These are phyloP conservation scores for Elaphurus davidianus DNA, from an alignment of 2,113 vertebrate species.

Conservation along the genomic window DNA sequence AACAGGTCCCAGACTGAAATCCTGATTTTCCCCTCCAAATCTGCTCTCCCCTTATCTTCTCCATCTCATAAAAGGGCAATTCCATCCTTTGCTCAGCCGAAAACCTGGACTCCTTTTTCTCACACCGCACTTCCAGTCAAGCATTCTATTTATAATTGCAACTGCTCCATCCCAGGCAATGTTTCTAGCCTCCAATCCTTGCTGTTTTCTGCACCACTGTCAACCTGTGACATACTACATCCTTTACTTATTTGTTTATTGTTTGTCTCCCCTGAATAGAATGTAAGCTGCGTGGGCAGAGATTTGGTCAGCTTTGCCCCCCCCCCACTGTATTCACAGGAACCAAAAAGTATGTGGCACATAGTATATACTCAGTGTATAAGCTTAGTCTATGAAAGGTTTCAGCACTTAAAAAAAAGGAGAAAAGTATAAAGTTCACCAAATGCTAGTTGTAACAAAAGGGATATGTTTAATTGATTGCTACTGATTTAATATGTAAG, in stretches of 20 bases:
- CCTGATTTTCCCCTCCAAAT: background rate
- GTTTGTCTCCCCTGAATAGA: background rate
- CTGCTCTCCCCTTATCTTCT: background rate
- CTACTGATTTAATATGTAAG: slow-evolving; percentile 17
- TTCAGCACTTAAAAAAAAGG: background rate
- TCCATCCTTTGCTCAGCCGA: background rate
- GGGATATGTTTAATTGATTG: background rate
- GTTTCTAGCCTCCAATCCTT: background rate
- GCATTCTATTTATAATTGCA: slow-evolving; percentile 16
- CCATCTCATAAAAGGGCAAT: background rate
- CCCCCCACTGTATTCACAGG: background rate
- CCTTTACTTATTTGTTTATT: background rate
- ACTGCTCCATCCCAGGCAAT: background rate
- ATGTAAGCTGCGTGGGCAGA: background rate
- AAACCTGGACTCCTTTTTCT: background rate
- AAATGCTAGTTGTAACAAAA: slow-evolving; percentile 32
- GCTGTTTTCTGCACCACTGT: background rate
- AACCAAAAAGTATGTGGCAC: background rate
- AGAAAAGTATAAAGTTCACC: slow-evolving; percentile 17
- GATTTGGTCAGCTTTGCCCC: slow-evolving; percentile 10
- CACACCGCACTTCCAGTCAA: background rate
- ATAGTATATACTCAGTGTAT: background rate
- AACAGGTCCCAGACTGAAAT: background rate
- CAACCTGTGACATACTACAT: background rate
- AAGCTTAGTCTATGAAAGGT: background rate